These are phyloP conservation scores for Indri indri DNA, from an alignment of 2,113 vertebrate genomes.

Conservation along the genomic window DNA sequence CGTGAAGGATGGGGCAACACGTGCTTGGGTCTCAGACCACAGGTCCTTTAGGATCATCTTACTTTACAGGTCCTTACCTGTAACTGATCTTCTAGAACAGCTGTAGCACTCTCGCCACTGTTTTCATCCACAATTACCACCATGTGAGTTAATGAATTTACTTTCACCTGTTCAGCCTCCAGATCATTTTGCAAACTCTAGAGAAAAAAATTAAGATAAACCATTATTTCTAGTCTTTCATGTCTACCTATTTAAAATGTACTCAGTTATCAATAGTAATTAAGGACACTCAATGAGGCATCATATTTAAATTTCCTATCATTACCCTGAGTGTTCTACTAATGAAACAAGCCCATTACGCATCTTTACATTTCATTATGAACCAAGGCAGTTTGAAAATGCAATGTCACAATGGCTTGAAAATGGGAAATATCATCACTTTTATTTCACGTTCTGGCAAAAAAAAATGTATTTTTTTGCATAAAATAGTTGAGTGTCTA, in stretches of 20 bases:
- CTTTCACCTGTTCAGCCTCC: constrained; percentile 96
- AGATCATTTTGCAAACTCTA: constrained; percentile 95
- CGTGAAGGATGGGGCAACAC: fast-evolving
- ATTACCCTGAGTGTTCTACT: constrained; percentile 21
- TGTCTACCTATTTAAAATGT: constrained; percentile 43
- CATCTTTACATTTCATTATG: background rate
- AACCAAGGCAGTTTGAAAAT: constrained; percentile 44
- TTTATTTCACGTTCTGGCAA: background rate
- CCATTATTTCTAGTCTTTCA: constrained; percentile 29
- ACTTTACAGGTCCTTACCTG: constrained; percentile 85
- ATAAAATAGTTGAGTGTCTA: background rate
- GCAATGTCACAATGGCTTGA: background rate
- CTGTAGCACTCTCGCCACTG: constrained; percentile 93
- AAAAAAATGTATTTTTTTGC: background rate
- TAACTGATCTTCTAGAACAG: constrained; percentile 93
- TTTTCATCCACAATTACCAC: constrained; percentile 98
- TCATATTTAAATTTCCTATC: constrained; percentile 40
- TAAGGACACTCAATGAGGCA: constrained; percentile 52
- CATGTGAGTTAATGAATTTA: constrained; percentile 99
- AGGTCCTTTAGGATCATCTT: background rate
- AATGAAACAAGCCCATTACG: background rate
- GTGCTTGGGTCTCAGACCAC: background rate
- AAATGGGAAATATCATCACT: background rate
- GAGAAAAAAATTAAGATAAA: constrained; percentile 23
- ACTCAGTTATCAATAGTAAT: constrained; percentile 38